Evolutionary conservation across 2,113 vertebrate species (phyloP), one percentile per base, ranked within the genome.

Genomic region (Eurypyga helias): DNA sequence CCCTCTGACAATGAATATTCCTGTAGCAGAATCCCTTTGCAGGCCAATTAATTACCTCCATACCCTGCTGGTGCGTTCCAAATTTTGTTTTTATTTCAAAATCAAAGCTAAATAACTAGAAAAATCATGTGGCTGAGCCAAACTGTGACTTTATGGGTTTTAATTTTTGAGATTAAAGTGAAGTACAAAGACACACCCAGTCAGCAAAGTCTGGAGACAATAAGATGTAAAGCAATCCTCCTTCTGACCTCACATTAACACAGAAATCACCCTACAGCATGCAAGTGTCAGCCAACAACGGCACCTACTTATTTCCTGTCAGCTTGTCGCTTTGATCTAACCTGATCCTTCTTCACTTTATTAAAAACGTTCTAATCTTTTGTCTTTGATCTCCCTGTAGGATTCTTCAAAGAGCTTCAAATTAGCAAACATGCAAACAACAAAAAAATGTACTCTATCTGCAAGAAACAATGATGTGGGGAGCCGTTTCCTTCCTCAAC

Each of bases 221-320:
- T 96, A 96, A 96, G 94, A 97, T 96, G 91, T 97, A 97, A 96
- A 97, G 95, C 93, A 93, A 95, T 92, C 96, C 95, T 97, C 95
- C 93, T 95, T 13, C 94, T 97, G 96, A 97, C 95, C 97, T 87
- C 96, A 91, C 94, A 97, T 96, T 97, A 97, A 97, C 96, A 97
- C 96, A 96, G 93, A 96, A 97, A 97, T 97, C 97, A 97, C 95
- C 97, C 96, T 97, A 96, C 94, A 97, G 97, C 97, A 97, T 93
- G 93, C 95, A 97, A 97, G 95, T 97, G 97, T 97, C 97, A 97
- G 96, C 96, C 93, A 96, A 96, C 96, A 97, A 94, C 88, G 61
- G 97, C 96, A 97, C 96, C 97, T 97, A 97, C 94, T 97, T 97
- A 97, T 97, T 97, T 97, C 97, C 97, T 97, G 97, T 97, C 96